These are phyloP conservation scores for Rhagoletis zephyria DNA, from an alignment of 1,140 invertebrate species.

Conservation along the genomic window DNA sequence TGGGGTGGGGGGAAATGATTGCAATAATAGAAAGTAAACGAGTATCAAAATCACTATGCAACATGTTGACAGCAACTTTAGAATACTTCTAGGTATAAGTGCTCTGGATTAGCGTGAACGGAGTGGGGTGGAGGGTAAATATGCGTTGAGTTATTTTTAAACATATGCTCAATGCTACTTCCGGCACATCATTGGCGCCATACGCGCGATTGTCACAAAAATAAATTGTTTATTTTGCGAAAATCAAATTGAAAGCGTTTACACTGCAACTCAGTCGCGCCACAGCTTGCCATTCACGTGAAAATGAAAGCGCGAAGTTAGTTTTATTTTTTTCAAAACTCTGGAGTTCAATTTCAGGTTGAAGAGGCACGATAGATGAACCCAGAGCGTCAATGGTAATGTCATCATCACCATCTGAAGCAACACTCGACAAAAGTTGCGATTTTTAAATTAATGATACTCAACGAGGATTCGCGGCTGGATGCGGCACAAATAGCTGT, in stretches of 20 bases:
- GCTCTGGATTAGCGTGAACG: not conserved
- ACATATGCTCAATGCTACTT: conserved; percentile 42
- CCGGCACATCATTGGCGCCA: conserved; percentile 32
- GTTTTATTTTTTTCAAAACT: not conserved
- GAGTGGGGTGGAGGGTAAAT: not conserved
- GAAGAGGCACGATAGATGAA: not conserved
- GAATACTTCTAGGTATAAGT: not conserved
- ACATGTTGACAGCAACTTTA: conserved; percentile 32
- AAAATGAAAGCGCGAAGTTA: conserved; percentile 8
- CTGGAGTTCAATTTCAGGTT: not conserved
- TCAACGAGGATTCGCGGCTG: conserved; percentile 3
- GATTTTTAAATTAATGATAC: conserved; percentile 55
- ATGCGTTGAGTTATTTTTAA: not conserved
- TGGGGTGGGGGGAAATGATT: conserved; percentile 13
- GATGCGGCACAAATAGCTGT: not conserved
- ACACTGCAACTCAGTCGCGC: not conserved
- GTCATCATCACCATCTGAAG: not conserved
- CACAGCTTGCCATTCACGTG: not conserved
- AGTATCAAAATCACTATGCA: conserved; percentile 25
- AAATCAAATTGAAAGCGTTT: conserved; percentile 40
- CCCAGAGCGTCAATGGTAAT: not conserved
- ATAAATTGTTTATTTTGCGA: conserved; percentile 54
- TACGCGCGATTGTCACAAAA: conserved; percentile 42
- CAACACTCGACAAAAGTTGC: not conserved
- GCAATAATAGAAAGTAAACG: conserved; percentile 37